A percentile compares a stretch with the other conserved stretches of the same genome.
phyloP scores from a whole-genome alignment of 2,888 invertebrate genomes.

The Lampropteryx suffumata region DNA sequence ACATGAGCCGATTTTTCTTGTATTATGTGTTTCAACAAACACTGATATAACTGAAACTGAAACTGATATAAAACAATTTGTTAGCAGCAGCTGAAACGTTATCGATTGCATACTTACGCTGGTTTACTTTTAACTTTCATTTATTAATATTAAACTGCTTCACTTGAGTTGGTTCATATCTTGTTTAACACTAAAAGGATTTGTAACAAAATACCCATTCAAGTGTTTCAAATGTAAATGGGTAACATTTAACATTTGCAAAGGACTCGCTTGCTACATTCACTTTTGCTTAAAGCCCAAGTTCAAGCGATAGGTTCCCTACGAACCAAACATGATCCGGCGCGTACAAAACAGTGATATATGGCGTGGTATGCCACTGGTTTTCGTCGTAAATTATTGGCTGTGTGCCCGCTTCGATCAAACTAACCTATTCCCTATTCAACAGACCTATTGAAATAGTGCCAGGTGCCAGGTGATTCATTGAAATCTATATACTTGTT shows the following conservation, averaged over 20 bases:
- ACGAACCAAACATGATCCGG: background rate
- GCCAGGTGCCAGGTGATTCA: slow-evolving; percentile 23
- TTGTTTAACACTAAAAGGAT: too few relatives aligned
- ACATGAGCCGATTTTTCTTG: background rate
- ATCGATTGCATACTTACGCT: too few relatives aligned
- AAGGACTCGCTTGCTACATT: too few relatives aligned
- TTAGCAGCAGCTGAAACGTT: too few relatives aligned
- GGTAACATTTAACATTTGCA: too few relatives aligned
- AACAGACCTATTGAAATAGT: slow-evolving; percentile 31
- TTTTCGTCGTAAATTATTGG: slow-evolving; percentile 33
- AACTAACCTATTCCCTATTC: slow-evolving; percentile 30
- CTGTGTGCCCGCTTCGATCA: slow-evolving; percentile 30
- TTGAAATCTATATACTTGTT: slow-evolving; percentile 20
- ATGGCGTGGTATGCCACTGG: slow-evolving; percentile 16
- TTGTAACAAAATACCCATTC: too few relatives aligned
- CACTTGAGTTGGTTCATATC: too few relatives aligned
- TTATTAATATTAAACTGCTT: too few relatives aligned
- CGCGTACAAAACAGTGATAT: slow-evolving; percentile 14
- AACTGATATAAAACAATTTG: background rate
- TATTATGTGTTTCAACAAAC: background rate
- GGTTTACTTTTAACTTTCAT: too few relatives aligned
- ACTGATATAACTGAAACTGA: too few relatives aligned
- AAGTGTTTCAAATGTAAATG: too few relatives aligned
- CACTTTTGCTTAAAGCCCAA: too few relatives aligned
- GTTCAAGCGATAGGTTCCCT: background rate